A percentile compares a stretch with the other conserved stretches of the same genome.
Evolutionary conservation across 2,888 invertebrate species (phyloP).

Genomic region (Colostygia pectinataria): DNA sequence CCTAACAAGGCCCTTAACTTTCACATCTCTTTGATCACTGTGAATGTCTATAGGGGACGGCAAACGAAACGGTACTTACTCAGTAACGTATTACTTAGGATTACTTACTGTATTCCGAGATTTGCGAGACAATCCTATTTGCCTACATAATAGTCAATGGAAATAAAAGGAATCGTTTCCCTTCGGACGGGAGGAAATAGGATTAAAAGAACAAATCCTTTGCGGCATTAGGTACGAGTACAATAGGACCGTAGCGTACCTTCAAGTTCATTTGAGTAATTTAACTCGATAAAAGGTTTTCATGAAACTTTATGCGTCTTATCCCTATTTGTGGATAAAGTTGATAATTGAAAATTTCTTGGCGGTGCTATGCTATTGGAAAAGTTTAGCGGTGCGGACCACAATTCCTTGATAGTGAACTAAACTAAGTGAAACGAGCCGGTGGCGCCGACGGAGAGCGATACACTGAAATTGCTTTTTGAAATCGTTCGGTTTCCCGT

Average conservation of each 20-base stretch:
- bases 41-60: conserved; percentile 39
- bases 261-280: conserved; percentile 34
- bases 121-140: conserved; percentile 39
- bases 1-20: conserved; percentile 27
- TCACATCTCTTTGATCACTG: conserved; percentile 31
- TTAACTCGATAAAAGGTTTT: conserved; percentile 36
- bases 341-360: conserved; percentile 67
- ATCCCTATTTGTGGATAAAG: conserved; percentile 49
- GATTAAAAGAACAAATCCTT: conserved; percentile 45
- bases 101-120: conserved; percentile 40
- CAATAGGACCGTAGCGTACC: conserved; percentile 24
- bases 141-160: conserved; percentile 39
- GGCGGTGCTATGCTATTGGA: conserved; percentile 58
- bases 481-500: conserved; percentile 34
- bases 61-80: conserved; percentile 35
- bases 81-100: conserved; percentile 41
- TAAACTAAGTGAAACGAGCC: conserved; percentile 33
- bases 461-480: conserved; percentile 44
- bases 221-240: conserved; percentile 34
- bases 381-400: conserved; percentile 51
- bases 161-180: conserved; percentile 39
- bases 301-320: conserved; percentile 40
- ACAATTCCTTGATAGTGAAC: conserved; percentile 49
- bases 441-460: conserved; percentile 31
- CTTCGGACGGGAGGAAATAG: conserved; percentile 34